Percentiles rank a stretch among this genome's conserved stretches.
These are phyloP conservation scores for Phaethon lepturus DNA, from an alignment of 2,113 vertebrate genomes.

Conservation along the genomic window DNA sequence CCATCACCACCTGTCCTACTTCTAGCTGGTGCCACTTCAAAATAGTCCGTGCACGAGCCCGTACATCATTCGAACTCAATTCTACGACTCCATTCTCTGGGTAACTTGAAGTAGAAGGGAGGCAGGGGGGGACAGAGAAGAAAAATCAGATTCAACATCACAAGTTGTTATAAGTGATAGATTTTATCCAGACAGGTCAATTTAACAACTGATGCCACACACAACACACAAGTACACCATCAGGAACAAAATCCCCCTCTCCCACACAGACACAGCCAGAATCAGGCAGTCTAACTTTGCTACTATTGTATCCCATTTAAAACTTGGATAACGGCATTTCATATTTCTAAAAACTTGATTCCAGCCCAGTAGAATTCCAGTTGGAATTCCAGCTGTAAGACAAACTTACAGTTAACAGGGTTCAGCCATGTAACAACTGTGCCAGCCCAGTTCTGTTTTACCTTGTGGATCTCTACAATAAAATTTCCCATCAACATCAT, in stretches of 20 bases:
- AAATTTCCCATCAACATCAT: neutral
- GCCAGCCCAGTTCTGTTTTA: neutral
- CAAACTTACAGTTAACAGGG: neutral
- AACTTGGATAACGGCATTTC: neutral
- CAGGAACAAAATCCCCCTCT: neutral
- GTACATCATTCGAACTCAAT: conserved; percentile 83
- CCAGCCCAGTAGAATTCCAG: neutral
- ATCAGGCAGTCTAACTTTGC: neutral
- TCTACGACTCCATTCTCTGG: conserved; percentile 91
- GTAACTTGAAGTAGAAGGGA: conserved; percentile 77
- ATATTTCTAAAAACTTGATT: neutral
- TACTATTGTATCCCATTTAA: neutral
- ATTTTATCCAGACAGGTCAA: neutral
- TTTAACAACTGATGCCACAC: neutral
- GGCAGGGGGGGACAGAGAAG: neutral
- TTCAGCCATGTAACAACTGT: neutral
- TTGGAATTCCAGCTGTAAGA: neutral
- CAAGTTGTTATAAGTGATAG: neutral
- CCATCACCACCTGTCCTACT: conserved; percentile 91
- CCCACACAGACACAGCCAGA: neutral
- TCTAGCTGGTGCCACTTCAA: conserved; percentile 93
- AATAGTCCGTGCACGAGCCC: conserved; percentile 86
- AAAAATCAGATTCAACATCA: neutral
- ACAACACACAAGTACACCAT: rapidly evolving
- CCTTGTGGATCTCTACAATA: neutral